Evolutionary conservation across 2,888 invertebrate genomes (phyloP), one percentile per base, ranked within the genome.

Genomic region (Chesias legatella): DNA sequence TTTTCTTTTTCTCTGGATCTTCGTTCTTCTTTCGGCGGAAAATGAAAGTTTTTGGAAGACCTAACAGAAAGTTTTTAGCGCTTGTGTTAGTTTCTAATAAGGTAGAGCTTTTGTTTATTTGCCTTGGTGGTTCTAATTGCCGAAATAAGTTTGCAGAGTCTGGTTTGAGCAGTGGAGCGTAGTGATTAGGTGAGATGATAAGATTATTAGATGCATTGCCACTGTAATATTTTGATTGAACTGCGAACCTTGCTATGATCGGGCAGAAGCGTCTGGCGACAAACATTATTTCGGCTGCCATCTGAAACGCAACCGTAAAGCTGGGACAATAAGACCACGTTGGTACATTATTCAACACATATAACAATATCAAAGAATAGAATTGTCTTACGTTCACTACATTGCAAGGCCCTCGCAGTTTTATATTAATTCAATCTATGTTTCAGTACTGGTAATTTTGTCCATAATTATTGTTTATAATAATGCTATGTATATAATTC

Each of bases 11-110:
- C 17, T 68, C 67, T 8, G 58, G 63, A 2, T 71, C 69, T 13
- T 58, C 60, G 3, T 69, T 58, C 28, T 59, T 56, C 52, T 67
- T 73, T 36, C 56, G 66, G 10, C 65, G 53, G 34, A 78, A 80
- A 28, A 73, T 66, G 43, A 81, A 78, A 34, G 66, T 59, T 58
- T 69, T 79, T 40, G 71, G 68, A 8, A 74, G 55, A 5, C 65
- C 61, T 42, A 67, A 72, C 13, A 68, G 45, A 29, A 67, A 56
- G 34, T 63, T 58, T 26, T 61, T 42, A 3, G 63, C 50, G 20
- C 48, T 50, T 35, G 57, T 69, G 20, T 63, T 47, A 10, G 52
- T 40, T 42, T 63, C 56, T 28, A 71, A 37, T 44, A 68, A 50
- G 50, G 63, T 63, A 8, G 51, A 33, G 23, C 53, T 60, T 22